These are phyloP conservation scores for Bombyx mandarina DNA, from an alignment of 1,140 invertebrate genomes.

Conservation along the genomic window DNA sequence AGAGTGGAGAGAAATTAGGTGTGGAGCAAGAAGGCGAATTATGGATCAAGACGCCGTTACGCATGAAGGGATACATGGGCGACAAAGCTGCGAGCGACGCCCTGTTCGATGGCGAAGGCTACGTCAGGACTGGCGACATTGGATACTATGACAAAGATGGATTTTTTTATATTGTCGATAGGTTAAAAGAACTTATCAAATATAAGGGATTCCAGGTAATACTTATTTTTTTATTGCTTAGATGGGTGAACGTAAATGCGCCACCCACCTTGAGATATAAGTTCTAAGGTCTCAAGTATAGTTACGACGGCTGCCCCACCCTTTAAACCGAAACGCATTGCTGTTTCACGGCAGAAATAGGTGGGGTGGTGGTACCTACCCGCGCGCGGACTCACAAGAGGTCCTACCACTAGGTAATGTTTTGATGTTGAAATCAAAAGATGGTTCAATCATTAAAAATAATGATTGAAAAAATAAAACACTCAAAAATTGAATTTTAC, in stretches of 20 bases:
- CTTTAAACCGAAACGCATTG: no score
- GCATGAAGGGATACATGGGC: conserved; percentile 80
- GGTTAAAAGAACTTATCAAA: conserved; percentile 87
- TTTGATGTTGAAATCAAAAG: not conserved
- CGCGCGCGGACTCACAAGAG: no score
- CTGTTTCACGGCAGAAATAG: no score
- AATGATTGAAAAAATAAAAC: not conserved
- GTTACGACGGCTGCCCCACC: no score
- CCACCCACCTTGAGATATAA: no score
- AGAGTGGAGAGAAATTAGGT: conserved; percentile 74
- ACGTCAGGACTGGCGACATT: conserved; percentile 87
- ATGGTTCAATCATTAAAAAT: not conserved
- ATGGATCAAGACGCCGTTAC: conserved; percentile 77
- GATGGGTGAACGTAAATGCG: no score
- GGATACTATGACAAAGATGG: conserved; percentile 81
- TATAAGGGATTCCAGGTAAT: conserved; percentile 83
- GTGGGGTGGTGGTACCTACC: no score
- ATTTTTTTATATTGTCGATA: conserved; percentile 81
- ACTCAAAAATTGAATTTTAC: conserved; percentile 6
- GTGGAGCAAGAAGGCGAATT: conserved; percentile 77
- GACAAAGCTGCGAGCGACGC: conserved; percentile 75
- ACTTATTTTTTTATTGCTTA: not conserved
- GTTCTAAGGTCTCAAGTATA: no score
- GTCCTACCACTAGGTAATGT: not conserved
- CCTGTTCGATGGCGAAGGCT: conserved; percentile 79